These are phyloP conservation scores for Dione juno DNA, from an alignment of 2,888 invertebrate genomes.

Conservation along the genomic window DNA sequence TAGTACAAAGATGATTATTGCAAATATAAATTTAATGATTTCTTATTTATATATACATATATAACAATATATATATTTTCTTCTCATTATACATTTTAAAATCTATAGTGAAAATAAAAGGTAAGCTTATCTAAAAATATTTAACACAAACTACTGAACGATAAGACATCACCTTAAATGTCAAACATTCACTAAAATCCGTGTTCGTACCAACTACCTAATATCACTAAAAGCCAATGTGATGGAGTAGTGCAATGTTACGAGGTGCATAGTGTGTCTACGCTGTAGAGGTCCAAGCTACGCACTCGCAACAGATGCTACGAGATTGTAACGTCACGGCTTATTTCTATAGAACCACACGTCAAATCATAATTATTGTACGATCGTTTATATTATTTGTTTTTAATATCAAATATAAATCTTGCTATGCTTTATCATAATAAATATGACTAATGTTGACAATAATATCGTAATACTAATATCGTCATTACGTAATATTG, in stretches of 20 bases:
- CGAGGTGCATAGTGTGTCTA: slow-evolving; percentile 2
- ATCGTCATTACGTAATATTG: no score
- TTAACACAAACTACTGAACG: slow-evolving; percentile 4
- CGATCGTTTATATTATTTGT: no score
- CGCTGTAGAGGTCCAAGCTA: slow-evolving; percentile 22
- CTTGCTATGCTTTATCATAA: no score
- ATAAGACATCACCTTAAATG: neutral
- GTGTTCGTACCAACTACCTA: slow-evolving; percentile 10
- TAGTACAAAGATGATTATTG: no score
- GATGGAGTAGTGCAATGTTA: slow-evolving; percentile 12
- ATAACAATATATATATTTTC: no score
- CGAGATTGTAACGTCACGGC: slow-evolving; percentile 3
- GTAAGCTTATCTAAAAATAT: neutral
- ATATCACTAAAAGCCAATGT: slow-evolving; percentile 24
- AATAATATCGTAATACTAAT: no score
- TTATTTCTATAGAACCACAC: neutral
- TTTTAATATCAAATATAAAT: no score
- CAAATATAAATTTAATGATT: neutral
- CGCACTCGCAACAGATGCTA: slow-evolving; percentile 12
- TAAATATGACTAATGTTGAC: no score
- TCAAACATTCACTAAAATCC: slow-evolving; percentile 21
- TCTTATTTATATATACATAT: neutral
- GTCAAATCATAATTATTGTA: no score
- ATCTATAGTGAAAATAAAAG: no score
- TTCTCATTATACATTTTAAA: no score